These are phyloP conservation scores for Lasioglossum zephyrum DNA, from an alignment of 2,888 invertebrate genomes.

Conservation along the genomic window DNA sequence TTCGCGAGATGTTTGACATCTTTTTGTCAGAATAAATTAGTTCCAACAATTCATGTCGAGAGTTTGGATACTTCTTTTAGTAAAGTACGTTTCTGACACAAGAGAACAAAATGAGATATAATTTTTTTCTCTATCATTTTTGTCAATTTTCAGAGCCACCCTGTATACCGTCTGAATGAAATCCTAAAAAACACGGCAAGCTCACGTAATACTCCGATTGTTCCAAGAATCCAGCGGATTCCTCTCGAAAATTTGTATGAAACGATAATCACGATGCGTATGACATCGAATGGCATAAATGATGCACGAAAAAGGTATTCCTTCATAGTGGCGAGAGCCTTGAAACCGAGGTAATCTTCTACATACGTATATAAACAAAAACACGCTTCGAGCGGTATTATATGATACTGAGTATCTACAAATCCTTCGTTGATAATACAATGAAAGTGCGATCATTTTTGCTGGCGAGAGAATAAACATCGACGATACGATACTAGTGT, in stretches of 20 bases:
- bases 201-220: conserved; percentile 60
- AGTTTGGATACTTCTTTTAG: no score
- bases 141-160: no score
- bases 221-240: conserved; percentile 23
- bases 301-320: background rate
- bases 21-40: no score
- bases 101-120: no score
- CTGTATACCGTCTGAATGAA: conserved; percentile 70
- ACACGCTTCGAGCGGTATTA: background rate
- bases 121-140: no score
- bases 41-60: no score
- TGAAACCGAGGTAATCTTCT: conserved; percentile 2
- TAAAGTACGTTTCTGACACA: no score
- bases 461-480: background rate
- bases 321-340: background rate
- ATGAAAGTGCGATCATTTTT: background rate
- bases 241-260: background rate
- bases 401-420: background rate
- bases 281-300: background rate
- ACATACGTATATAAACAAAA: background rate
- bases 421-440: background rate
- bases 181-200: conserved; percentile 68
- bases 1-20: no score
- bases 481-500: no score
- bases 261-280: background rate